A percentile compares a stretch with the other conserved stretches of the same genome.
Evolutionary conservation across 1,140 invertebrate species (phyloP).

Genomic region (Coelopa frigida): DNA sequence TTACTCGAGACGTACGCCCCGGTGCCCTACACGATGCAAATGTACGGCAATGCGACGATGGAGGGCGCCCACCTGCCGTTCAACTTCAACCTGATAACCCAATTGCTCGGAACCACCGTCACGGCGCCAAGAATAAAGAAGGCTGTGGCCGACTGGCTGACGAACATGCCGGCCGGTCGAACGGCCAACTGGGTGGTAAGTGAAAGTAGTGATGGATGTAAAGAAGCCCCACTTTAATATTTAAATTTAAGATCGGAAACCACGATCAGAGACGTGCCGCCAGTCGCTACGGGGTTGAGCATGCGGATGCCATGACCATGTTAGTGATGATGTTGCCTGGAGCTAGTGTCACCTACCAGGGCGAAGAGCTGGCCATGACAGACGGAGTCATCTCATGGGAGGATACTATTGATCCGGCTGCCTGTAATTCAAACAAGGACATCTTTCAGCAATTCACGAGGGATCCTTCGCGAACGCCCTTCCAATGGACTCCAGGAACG

Average conservation of each 20-base stretch:
- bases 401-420: slow-evolving; percentile 50
- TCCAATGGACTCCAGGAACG: slow-evolving; percentile 59
- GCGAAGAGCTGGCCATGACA: slow-evolving; percentile 59
- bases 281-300: slow-evolving; percentile 51
- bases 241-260: slow-evolving; percentile 54
- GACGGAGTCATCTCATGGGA: slow-evolving; percentile 52
- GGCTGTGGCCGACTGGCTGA: slow-evolving; percentile 46
- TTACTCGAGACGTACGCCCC: slow-evolving; percentile 61
- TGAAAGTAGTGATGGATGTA: slow-evolving; percentile 15
- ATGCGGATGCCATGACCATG: slow-evolving; percentile 64
- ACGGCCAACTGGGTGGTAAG: slow-evolving; percentile 51
- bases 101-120: slow-evolving; percentile 42
- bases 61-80: slow-evolving; percentile 55
- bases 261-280: slow-evolving; percentile 58
- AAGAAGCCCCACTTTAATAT: no score
- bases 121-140: slow-evolving; percentile 43
- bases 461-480: slow-evolving; percentile 66
- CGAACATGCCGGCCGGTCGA: slow-evolving; percentile 40
- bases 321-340: slow-evolving; percentile 64
- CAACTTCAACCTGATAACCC: slow-evolving; percentile 50
- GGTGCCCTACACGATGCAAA: slow-evolving; percentile 47
- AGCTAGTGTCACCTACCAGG: slow-evolving; percentile 61
- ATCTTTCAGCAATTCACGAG: slow-evolving; percentile 49
- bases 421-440: slow-evolving; percentile 48
- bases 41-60: slow-evolving; percentile 50